phyloP scores from a whole-genome alignment of 1,140 invertebrate genomes.

The Bombus haemorrhoidalis region DNA sequence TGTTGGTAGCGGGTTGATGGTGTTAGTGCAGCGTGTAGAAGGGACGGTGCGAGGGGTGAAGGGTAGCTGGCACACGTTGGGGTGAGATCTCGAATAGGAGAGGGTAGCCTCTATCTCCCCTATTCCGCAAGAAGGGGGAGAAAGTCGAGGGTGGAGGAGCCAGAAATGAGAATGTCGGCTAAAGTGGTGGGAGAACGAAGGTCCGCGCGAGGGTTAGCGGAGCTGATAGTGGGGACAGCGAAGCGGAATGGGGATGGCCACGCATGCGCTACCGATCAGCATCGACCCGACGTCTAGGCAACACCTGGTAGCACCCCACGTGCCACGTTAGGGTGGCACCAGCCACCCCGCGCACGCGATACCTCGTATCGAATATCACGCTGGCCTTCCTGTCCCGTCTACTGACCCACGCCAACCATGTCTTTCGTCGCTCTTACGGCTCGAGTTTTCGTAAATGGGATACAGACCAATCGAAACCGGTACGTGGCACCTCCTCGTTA shows the following conservation, averaged over 20 bases:
- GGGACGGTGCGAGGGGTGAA: neutral
- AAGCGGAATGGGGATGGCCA: constrained; percentile 28
- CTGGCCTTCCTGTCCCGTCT: constrained; percentile 64
- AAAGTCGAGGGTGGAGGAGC: constrained; percentile 44
- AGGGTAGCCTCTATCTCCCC: constrained; percentile 44
- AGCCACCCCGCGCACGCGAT: constrained; percentile 64
- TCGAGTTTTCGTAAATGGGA: constrained; percentile 1
- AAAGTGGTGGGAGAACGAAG: constrained; percentile 11
- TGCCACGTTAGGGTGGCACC: constrained; percentile 75
- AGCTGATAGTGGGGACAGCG: neutral
- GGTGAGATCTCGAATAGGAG: constrained; percentile 37
- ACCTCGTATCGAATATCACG: constrained; percentile 75
- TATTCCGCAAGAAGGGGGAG: constrained; percentile 40
- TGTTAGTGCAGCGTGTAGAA: constrained; percentile 21
- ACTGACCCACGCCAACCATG: constrained; percentile 67
- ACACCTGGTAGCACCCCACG: constrained; percentile 80
- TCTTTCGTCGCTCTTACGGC: constrained; percentile 39
- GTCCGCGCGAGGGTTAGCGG: constrained; percentile 8
- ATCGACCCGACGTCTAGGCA: constrained; percentile 79
- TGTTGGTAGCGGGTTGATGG: constrained; percentile 58
- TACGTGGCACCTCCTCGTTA: neutral
- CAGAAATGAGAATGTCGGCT: constrained; percentile 25
- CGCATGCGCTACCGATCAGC: constrained; percentile 72
- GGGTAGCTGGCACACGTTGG: constrained; percentile 42
- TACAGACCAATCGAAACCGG: neutral